These are phyloP conservation scores for Perca schrenkii DNA, from an alignment of 2,113 vertebrate species.

Conservation along the genomic window DNA sequence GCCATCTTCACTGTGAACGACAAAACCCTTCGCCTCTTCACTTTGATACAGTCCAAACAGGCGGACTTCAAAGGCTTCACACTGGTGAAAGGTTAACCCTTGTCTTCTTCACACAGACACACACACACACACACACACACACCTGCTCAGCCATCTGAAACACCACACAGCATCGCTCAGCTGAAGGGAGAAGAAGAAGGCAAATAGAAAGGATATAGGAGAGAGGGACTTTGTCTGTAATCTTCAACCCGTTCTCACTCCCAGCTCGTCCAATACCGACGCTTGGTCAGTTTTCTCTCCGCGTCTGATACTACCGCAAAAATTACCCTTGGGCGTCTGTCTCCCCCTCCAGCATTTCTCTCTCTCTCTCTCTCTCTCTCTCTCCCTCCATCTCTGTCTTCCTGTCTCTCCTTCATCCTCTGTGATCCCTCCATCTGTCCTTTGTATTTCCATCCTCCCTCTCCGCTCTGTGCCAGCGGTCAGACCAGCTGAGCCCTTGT, in stretches of 20 bases:
- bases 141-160: conserved; percentile 2
- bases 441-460: conserved; percentile 16
- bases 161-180: neutral
- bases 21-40: conserved; percentile 3
- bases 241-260: too few relatives aligned
- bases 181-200: neutral
- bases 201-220: too few relatives aligned
- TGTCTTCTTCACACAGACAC: neutral
- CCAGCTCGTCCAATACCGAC: too few relatives aligned
- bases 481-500: conserved; percentile 51
- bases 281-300: too few relatives aligned
- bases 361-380: neutral
- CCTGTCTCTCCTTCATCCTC: conserved; percentile 4
- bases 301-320: too few relatives aligned
- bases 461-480: conserved; percentile 23
- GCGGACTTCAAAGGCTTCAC: conserved; percentile 35
- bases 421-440: conserved; percentile 52
- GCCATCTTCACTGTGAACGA: neutral
- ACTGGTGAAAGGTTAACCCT: conserved; percentile 25
- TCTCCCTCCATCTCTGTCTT: neutral
- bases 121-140: conserved; percentile 12
- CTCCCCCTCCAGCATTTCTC: too few relatives aligned
- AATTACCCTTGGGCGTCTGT: too few relatives aligned
- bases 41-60: conserved; percentile 28
- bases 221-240: neutral